These are phyloP conservation scores for Chloroceryle aenea DNA, from an alignment of 2,113 vertebrate genomes.

Conservation along the genomic window DNA sequence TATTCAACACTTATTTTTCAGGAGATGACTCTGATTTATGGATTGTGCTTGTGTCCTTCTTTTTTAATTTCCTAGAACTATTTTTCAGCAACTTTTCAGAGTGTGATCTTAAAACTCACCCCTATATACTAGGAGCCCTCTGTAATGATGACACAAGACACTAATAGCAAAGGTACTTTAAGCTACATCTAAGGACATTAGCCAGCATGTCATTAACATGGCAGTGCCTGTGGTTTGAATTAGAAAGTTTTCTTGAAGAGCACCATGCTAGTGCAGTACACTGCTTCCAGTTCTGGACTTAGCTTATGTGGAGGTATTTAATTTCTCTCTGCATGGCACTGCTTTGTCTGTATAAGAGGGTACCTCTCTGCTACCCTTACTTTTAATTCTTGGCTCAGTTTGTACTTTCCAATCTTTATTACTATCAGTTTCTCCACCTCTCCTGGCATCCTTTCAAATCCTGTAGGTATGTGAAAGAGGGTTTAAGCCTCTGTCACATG, in stretches of 20 bases:
- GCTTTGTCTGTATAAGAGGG: not conserved
- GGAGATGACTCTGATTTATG: not conserved
- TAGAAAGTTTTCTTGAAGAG: not conserved
- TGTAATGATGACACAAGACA: not conserved
- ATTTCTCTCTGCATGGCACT: not conserved
- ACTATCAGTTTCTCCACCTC: not conserved
- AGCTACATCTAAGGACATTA: not conserved
- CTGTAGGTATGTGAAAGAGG: not conserved
- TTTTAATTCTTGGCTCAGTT: not conserved
- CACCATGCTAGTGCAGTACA: not conserved
- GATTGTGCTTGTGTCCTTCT: not conserved
- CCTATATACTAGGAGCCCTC: not conserved
- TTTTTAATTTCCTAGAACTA: not conserved
- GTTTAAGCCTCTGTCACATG: not conserved
- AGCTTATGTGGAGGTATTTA: not conserved
- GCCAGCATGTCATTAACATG: not conserved
- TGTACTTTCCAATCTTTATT: not conserved
- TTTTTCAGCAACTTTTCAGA: not conserved
- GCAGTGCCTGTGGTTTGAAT: accelerated
- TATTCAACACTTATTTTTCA: not conserved
- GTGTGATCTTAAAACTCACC: not conserved
- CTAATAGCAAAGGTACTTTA: not conserved
- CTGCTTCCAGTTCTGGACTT: not conserved
- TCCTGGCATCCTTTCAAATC: not conserved
- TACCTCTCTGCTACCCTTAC: not conserved